Base-by-base conservation (phyloP, 2,113 vertebrate species). In the Ondatra zibethicus region DNA sequence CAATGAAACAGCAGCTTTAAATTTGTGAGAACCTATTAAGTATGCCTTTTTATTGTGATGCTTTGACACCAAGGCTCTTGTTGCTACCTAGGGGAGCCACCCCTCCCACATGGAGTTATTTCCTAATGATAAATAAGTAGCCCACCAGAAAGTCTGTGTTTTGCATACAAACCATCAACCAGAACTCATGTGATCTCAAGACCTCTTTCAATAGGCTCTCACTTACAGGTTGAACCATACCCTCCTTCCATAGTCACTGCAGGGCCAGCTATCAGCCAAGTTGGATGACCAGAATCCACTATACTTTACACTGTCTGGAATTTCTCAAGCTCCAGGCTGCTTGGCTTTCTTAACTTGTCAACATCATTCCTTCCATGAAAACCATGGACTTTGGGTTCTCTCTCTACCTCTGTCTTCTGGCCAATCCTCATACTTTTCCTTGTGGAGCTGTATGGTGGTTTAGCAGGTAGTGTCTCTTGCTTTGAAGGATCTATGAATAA, bases 391-490 rank as follows among this genome's bases (percentile, higher is more conserved):
- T 33, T 7, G 12, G 50, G 36, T 33, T 21, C 27, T n/a, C 65
- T 73, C 0, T 2, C 9, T 13, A 0, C 14, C 27, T 63, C 16
- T 36, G 11, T 39, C 52, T 94, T 33, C 45, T 52, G 14, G 61
- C 29, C 72, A 45, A 58, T 1, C 3, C 27, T 12, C 21, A 23
- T 14, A 27, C 61, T 47, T 70, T 58, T 29, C n/a, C 1, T 42
- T n/a, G 23, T 47, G 39, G 2, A 27, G 13, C 7, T n/a, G 25
- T 3, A 10, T 3, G 21, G 14, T 6, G 63, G 55, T 39, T 39
- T 61, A 23, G 50, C 33, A 0, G 0, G 8, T 1, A 0, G 1
- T 23, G 0, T 21, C n/a, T 73, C 45, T 50, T 47, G 1, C 70
- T 58, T 91, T 29, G 39, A 50, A 52, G 31, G 39, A 58, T 68